Percentiles rank a stretch among this genome's conserved stretches.
Conservation (phyloP, 1,140 invertebrate species). For the Drosophila burlai region DNA sequence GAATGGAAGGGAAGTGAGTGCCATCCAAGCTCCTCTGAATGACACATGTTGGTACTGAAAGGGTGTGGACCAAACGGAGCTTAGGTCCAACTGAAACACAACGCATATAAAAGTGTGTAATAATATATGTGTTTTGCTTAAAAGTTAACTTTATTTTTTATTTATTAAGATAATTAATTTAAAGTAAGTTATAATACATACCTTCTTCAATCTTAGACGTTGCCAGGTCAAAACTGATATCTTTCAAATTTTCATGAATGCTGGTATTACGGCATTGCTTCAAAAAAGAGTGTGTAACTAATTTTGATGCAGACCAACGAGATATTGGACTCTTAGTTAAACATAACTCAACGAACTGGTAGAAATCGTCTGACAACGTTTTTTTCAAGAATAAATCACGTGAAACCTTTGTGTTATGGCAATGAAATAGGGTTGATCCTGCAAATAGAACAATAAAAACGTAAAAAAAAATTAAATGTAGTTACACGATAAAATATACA, state of each 20-base stretch:
- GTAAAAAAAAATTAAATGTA: neutral
- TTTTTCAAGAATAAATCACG: slow-evolving; percentile 73
- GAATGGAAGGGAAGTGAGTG: too few species aligned
- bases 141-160: too few species aligned
- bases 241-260: slow-evolving; percentile 57
- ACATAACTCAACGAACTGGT: slow-evolving; percentile 91
- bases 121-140: too few species aligned
- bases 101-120: too few species aligned
- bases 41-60: too few species aligned
- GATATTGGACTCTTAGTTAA: slow-evolving; percentile 86
- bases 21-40: too few species aligned
- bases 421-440: slow-evolving; percentile 52
- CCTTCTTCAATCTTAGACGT: neutral
- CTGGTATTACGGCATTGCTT: slow-evolving; percentile 87
- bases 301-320: slow-evolving; percentile 88
- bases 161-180: neutral
- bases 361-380: slow-evolving; percentile 90
- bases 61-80: too few species aligned
- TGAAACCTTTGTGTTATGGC: neutral
- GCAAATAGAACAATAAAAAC: slow-evolving; percentile 12
- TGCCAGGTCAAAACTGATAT: slow-evolving; percentile 4
- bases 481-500: too few species aligned
- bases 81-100: too few species aligned
- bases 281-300: slow-evolving; percentile 91
- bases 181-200: slow-evolving; percentile 3